Conservation (phyloP, 2,888 invertebrate genomes). For the Clanis bilineata region DNA sequence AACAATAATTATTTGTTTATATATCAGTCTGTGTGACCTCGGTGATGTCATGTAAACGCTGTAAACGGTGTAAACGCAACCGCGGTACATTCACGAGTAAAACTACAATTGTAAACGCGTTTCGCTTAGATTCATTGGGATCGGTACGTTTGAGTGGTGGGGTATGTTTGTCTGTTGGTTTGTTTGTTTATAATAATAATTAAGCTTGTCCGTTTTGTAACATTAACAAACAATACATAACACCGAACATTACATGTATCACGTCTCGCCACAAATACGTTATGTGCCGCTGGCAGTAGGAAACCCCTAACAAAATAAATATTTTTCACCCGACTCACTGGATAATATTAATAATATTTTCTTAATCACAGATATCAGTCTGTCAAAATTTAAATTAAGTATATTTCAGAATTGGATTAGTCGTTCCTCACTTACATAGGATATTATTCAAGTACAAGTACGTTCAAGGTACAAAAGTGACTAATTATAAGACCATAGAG, state of each 20-base stretch:
- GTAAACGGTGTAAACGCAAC: conserved; percentile 21
- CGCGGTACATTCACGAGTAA: conserved; percentile 24
- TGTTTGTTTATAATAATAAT: conserved; percentile 47
- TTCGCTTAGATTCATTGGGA: conserved; percentile 42
- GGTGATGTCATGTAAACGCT: conserved; percentile 49
- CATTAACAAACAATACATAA: conserved; percentile 53
- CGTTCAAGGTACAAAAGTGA: conserved; percentile 81
- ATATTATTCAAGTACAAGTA: conserved; percentile 76
- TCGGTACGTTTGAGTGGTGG: conserved; percentile 53
- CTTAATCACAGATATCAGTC: conserved; percentile 83
- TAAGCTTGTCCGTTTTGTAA: conserved; percentile 65
- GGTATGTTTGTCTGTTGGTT: conserved; percentile 24
- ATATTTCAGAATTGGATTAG: conserved; percentile 81
- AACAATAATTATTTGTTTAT: conserved; percentile 47
- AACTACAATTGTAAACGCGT: conserved; percentile 28
- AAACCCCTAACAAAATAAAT: conserved; percentile 80
- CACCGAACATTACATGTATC: conserved; percentile 57
- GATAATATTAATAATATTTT: conserved; percentile 82
- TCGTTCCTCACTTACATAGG: conserved; percentile 74
- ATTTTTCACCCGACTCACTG: conserved; percentile 81
- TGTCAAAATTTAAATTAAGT: conserved; percentile 83
- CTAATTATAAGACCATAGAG: conserved; percentile 77
- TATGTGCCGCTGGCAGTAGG: conserved; percentile 74
- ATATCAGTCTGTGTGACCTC: conserved; percentile 60
- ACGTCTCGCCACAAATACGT: conserved; percentile 61